Percentiles rank a stretch among this genome's conserved stretches.
These are phyloP conservation scores for Archegozetes longisetosus DNA, from an alignment of 1,140 invertebrate genomes.

Conservation along the genomic window DNA sequence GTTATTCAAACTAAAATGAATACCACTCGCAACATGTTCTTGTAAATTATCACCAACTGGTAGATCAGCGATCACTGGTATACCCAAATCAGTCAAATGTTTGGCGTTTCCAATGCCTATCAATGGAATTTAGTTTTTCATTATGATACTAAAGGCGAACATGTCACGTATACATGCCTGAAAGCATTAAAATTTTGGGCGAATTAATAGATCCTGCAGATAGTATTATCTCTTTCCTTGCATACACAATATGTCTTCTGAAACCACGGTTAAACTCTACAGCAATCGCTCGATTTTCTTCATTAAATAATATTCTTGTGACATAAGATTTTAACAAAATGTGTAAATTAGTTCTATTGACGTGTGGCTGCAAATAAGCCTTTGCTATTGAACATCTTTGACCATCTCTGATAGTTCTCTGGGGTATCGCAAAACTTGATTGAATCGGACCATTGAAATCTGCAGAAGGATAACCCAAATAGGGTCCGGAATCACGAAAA, in stretches of 20 bases:
- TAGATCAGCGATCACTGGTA: slow-evolving; percentile 26
- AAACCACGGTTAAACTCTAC: slow-evolving; percentile 53
- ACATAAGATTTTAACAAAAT: slow-evolving; percentile 68
- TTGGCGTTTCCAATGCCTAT: neutral
- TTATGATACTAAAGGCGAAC: slow-evolving; percentile 27
- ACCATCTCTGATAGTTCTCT: slow-evolving; percentile 70
- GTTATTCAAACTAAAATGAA: slow-evolving; percentile 19
- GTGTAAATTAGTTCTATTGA: slow-evolving; percentile 62
- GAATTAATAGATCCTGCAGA: slow-evolving; percentile 62
- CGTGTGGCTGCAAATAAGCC: slow-evolving; percentile 67
- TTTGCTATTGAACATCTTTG: slow-evolving; percentile 74
- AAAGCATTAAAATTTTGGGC: slow-evolving; percentile 68
- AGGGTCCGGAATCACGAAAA: no score
- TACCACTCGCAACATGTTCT: slow-evolving; percentile 23
- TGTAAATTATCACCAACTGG: slow-evolving; percentile 35
- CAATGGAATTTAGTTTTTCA: no score
- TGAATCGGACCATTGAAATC: slow-evolving; percentile 67
- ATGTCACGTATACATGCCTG: slow-evolving; percentile 67
- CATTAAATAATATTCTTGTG: slow-evolving; percentile 65
- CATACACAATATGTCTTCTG: slow-evolving; percentile 42
- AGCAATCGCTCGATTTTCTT: slow-evolving; percentile 53
- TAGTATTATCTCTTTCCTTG: slow-evolving; percentile 55
- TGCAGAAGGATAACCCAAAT: slow-evolving; percentile 57
- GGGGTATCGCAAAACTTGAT: slow-evolving; percentile 39
- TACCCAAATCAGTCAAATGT: no score